Base-by-base conservation (phyloP, 1,140 invertebrate species). In the Meteorus sp. region DNA sequence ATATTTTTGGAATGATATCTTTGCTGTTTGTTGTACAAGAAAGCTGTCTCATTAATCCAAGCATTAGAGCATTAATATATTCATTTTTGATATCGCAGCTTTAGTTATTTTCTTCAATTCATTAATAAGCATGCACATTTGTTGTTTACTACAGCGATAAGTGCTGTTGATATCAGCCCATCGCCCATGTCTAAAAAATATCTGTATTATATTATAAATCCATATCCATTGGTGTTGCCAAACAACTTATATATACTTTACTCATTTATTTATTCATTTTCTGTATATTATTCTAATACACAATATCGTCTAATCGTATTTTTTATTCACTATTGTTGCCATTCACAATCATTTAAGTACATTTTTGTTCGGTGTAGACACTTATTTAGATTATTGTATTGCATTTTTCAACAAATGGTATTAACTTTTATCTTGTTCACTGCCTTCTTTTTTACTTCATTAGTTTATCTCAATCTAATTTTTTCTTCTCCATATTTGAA, bases 161-260 rank as follows among this genome's bases (percentile, higher is more conserved):
- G 6, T 11, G 6, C 29, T 7, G 29, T 33, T 6, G 11, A 33
- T 7, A 11, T 11, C 6, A 33, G 11, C 11, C 6, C 29, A 11
- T 33, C 6, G 29, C 11, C 6, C 29, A 33, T 11, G 11, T 33
- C 71, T 73, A 73, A 61, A 66, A 70, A 73, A 72, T 71, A 72
- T 65, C 69, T 66, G 66, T 61, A 48, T 9, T 33, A 27, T 9
- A 45, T 29, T 15, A 56, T 31, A 37, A 45, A 59, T 33, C 33
- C 31, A 54, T 62, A 66, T 64, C 29, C 48, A 29, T 37, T 59
- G 60, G 66, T 61, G 67, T 64, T 63, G 67, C 65, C 67, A 71
- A 72, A 68, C 63, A 62, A 68, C 65, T 63, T 70, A 70, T 69
- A 56, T 65, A 70, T 71, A 60, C 65, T 69, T 69, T 66, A 68